Conservation (phyloP, 2,888 invertebrate genomes). For the Epinotia brunnichana region DNA sequence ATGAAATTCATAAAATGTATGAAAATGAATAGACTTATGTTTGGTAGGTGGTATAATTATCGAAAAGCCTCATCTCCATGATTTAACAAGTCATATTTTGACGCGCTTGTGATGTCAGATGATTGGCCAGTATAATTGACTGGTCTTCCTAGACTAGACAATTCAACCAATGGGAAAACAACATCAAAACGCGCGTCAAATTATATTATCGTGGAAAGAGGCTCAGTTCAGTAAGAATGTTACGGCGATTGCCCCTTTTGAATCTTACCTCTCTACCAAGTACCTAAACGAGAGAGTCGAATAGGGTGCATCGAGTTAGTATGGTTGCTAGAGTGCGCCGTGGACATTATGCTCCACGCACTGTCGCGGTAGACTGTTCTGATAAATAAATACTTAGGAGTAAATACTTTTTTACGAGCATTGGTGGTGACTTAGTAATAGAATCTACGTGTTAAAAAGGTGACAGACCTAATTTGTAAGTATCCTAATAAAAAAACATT, state of each 20-base stretch:
- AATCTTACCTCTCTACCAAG: constrained; percentile 8
- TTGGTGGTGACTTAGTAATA: constrained; percentile 68
- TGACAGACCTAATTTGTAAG: constrained; percentile 76
- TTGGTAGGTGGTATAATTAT: not conserved
- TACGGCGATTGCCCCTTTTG: not conserved
- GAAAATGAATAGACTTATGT: not conserved
- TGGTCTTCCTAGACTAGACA: too few relatives aligned
- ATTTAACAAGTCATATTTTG: too few relatives aligned
- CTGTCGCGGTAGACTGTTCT: constrained; percentile 33
- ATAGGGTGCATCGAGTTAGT: constrained; percentile 13
- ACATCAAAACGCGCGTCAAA: too few relatives aligned
- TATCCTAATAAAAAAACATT: constrained; percentile 81
- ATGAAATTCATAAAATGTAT: not conserved
- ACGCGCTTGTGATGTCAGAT: too few relatives aligned
- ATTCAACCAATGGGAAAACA: too few relatives aligned
- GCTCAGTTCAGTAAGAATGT: constrained; percentile 7
- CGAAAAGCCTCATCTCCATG: not conserved
- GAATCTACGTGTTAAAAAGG: constrained; percentile 69
- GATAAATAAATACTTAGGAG: constrained; percentile 39
- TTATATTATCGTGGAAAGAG: not conserved
- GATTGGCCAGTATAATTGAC: too few relatives aligned
- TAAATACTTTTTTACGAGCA: constrained; percentile 73
- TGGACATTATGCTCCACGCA: constrained; percentile 10
- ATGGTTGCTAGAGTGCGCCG: constrained; percentile 21
- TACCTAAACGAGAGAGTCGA: not conserved